These are phyloP conservation scores for Oryzias curvinotus DNA, from an alignment of 2,113 vertebrate genomes.

Conservation along the genomic window DNA sequence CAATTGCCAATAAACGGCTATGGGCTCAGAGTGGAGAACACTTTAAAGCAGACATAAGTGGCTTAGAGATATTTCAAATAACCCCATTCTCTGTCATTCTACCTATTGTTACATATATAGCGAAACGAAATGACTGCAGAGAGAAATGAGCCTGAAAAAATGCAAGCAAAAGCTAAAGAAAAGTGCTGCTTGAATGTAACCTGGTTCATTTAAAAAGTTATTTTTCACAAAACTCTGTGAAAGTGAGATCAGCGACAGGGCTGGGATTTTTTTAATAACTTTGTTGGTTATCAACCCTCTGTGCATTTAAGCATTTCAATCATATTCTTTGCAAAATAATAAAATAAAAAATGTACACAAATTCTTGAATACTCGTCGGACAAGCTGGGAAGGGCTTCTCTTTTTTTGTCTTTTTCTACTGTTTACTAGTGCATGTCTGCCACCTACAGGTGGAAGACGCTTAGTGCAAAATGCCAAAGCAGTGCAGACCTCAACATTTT, in stretches of 20 bases:
- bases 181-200: neutral
- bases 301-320: too few species aligned
- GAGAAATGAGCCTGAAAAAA: constrained; percentile 12
- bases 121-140: neutral
- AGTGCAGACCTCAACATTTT: too few species aligned
- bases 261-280: neutral
- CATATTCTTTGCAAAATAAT: too few species aligned
- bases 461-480: too few species aligned
- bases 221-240: neutral
- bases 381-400: too few species aligned
- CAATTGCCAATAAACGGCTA: constrained; percentile 72
- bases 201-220: neutral
- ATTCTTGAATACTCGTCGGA: too few species aligned
- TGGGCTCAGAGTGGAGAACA: constrained; percentile 51
- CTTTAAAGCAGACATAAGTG: constrained; percentile 47
- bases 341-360: too few species aligned
- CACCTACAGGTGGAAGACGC: too few species aligned
- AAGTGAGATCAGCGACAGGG: neutral
- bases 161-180: neutral
- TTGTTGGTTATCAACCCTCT: too few species aligned
- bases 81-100: constrained; percentile 6
- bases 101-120: constrained; percentile 1
- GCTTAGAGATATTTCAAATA: constrained; percentile 27
- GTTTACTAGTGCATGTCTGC: too few species aligned
- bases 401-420: too few species aligned